A percentile compares a stretch with the other conserved stretches of the same genome.
phyloP scores from a whole-genome alignment of 2,797 vertebrate genomes.

The Nasua narica region DNA sequence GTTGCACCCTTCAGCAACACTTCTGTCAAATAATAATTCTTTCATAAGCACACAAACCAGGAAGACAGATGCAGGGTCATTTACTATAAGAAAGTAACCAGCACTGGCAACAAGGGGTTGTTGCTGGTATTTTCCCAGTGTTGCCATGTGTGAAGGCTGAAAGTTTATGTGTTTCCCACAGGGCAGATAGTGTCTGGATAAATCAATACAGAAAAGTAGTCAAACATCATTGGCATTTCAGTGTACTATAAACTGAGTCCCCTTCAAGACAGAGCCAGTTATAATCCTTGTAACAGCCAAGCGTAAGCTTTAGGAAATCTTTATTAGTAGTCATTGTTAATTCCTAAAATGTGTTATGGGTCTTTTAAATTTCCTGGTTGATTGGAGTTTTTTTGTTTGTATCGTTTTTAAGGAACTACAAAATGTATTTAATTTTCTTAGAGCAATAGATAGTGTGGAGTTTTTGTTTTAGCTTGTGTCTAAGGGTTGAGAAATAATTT shows the following conservation, averaged over 20 bases:
- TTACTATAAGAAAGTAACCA: constrained; percentile 62
- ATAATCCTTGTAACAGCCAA: constrained; percentile 38
- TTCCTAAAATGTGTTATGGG: constrained; percentile 28
- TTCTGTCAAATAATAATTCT: constrained; percentile 36
- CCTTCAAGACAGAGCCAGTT: too few relatives aligned
- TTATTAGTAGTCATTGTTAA: not conserved
- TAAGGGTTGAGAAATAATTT: constrained; percentile 42
- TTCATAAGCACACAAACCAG: not conserved
- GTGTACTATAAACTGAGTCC: not conserved
- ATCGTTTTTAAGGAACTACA: constrained; percentile 43
- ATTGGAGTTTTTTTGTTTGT: not conserved
- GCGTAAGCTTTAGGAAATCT: not conserved
- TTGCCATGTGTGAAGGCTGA: constrained; percentile 72
- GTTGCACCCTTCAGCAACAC: constrained; percentile 43
- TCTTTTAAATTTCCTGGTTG: constrained; percentile 24
- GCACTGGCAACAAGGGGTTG: constrained; percentile 56
- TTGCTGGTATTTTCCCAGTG: constrained; percentile 66
- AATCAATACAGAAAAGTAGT: constrained; percentile 75
- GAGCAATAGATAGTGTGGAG: not conserved
- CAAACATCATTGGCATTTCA: constrained; percentile 55
- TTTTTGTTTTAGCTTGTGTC: constrained; percentile 26
- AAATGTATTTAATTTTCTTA: constrained; percentile 48
- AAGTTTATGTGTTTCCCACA: constrained; percentile 76
- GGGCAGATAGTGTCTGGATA: constrained; percentile 70
- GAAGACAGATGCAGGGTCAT: constrained; percentile 51